A percentile compares a stretch with the other conserved stretches of the same genome.
phyloP scores from a whole-genome alignment of 2,797 vertebrate species.

The Gastrophryne carolinensis region DNA sequence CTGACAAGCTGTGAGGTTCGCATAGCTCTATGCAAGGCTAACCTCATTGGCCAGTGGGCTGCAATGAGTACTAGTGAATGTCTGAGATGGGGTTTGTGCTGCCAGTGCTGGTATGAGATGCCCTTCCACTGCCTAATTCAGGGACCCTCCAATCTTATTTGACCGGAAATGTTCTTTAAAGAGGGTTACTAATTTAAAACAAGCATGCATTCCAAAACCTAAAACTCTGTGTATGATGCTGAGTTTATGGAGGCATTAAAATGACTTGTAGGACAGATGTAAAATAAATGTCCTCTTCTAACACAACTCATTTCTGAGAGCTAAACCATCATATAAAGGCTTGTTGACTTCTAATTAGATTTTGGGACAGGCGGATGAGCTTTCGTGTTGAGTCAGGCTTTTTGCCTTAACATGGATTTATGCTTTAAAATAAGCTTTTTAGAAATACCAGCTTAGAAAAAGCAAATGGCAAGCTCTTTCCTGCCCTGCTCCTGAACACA shows the following conservation, averaged over 20 bases:
- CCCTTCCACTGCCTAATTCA: too few relatives aligned
- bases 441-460: not conserved
- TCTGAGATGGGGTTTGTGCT: too few relatives aligned
- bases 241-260: slow-evolving; percentile 12
- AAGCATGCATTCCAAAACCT: too few relatives aligned
- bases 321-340: not conserved
- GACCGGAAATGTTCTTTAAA: too few relatives aligned
- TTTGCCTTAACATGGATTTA: not conserved
- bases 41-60: too few relatives aligned
- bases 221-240: too few relatives aligned
- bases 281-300: not conserved
- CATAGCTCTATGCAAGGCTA: too few relatives aligned
- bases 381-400: not conserved
- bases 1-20: too few relatives aligned
- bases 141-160: too few relatives aligned
- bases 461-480: slow-evolving; percentile 18
- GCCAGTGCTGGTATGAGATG: too few relatives aligned
- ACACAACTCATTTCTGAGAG: not conserved
- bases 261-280: slow-evolving; percentile 21
- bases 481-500: not conserved
- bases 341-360: slow-evolving; percentile 21
- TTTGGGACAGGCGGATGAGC: not conserved
- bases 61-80: too few relatives aligned
- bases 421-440: slow-evolving; percentile 9
- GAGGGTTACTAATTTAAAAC: too few relatives aligned